Conservation (phyloP, 2,888 invertebrate genomes). For the Thecocarcelia acutangulata region DNA sequence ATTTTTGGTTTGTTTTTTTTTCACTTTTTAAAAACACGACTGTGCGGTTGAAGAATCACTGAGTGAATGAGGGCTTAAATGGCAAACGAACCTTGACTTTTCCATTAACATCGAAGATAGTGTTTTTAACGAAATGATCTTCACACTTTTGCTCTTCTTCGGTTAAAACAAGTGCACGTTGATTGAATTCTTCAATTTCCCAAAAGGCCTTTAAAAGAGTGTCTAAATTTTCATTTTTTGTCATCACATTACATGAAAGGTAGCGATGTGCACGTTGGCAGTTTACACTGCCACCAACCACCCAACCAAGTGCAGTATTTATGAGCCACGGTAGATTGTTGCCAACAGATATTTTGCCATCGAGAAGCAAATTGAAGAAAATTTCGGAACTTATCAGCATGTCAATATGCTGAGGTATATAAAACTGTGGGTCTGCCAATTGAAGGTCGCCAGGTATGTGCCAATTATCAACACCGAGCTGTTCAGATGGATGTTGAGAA, state of each 20-base stretch:
- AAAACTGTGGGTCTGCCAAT: slow-evolving; percentile 19
- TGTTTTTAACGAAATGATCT: slow-evolving; percentile 29
- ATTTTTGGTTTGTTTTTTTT: too few species aligned
- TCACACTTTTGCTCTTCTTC: slow-evolving; percentile 40
- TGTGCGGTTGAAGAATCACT: too few species aligned
- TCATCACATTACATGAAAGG: slow-evolving; percentile 21
- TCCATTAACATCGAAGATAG: slow-evolving; percentile 17
- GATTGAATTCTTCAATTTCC: slow-evolving; percentile 34
- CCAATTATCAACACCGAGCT: neutral
- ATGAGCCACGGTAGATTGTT: slow-evolving; percentile 23
- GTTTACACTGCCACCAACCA: slow-evolving; percentile 11
- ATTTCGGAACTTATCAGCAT: slow-evolving; percentile 45
- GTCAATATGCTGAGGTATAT: slow-evolving; percentile 45
- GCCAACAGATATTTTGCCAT: slow-evolving; percentile 48
- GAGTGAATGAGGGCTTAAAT: too few species aligned
- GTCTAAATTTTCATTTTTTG: slow-evolving; percentile 10
- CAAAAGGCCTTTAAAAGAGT: slow-evolving; percentile 23
- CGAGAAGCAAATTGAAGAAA: slow-evolving; percentile 55
- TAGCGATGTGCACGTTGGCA: neutral
- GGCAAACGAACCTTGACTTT: slow-evolving; percentile 24
- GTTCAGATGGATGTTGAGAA: neutral
- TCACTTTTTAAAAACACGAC: too few species aligned
- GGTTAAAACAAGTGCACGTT: neutral
- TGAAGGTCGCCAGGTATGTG: neutral
- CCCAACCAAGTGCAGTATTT: slow-evolving; percentile 55